Percentiles rank a stretch among this genome's conserved stretches.
Conservation (phyloP, 2,888 invertebrate species). For the Nemoura dubitans region DNA sequence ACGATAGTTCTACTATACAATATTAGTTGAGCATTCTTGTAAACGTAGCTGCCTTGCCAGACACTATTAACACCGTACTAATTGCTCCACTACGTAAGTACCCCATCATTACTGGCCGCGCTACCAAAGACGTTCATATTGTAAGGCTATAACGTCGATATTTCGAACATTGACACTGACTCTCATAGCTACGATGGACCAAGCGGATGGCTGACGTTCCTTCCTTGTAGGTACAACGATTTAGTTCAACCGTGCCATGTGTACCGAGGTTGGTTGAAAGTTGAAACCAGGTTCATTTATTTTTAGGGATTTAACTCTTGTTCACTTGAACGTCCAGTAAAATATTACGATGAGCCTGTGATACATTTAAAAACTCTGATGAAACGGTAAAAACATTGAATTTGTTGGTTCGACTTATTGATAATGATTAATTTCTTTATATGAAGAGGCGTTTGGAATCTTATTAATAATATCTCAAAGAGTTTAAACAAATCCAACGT, state of each 20-base stretch:
- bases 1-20: neutral
- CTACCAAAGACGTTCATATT: neutral
- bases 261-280: neutral
- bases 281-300: no score
- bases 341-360: neutral
- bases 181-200: neutral
- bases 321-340: neutral
- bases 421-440: no score
- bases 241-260: neutral
- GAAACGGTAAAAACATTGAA: neutral
- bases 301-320: neutral
- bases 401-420: neutral
- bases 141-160: conserved; percentile 4
- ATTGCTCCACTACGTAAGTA: neutral
- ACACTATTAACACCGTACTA: neutral
- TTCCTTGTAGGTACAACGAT: neutral
- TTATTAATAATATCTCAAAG: neutral
- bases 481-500: neutral
- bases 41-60: neutral
- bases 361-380: neutral
- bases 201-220: neutral
- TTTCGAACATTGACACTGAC: neutral
- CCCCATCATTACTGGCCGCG: neutral
- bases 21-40: conserved; percentile 9
- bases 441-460: neutral